Percentiles rank a stretch among this genome's conserved stretches.
phyloP scores from a whole-genome alignment of 2,113 vertebrate species.

The Protobothrops mucrosquamatus region DNA sequence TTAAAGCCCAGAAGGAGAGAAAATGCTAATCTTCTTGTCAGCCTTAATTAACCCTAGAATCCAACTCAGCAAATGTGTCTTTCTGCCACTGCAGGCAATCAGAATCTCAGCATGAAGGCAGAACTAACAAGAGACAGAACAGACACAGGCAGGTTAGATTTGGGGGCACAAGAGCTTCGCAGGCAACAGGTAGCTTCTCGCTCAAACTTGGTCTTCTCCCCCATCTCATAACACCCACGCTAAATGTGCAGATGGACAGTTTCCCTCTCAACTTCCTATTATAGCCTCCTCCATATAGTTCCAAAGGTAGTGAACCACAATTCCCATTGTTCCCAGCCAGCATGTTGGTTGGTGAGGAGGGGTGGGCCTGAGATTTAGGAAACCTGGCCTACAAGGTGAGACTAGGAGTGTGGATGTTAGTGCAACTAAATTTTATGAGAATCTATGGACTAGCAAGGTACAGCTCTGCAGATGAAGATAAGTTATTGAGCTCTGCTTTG shows the following conservation, averaged over 20 bases:
- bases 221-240: background rate
- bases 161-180: background rate
- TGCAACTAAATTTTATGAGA: background rate
- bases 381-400: background rate
- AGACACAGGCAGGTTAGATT: background rate
- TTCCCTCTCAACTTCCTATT: background rate
- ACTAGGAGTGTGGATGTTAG: background rate
- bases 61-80: slow-evolving; percentile 9
- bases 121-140: background rate
- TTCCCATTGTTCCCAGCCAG: background rate
- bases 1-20: background rate
- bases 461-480: background rate
- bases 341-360: background rate
- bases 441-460: background rate
- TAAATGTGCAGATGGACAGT: background rate
- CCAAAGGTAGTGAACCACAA: background rate
- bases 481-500: background rate
- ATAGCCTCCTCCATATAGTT: background rate
- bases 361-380: background rate
- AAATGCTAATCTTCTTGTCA: slow-evolving; percentile 1
- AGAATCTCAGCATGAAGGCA: slow-evolving; percentile 13
- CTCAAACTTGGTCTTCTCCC: background rate
- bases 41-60: background rate
- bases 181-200: background rate
- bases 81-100: background rate